phyloP scores from a whole-genome alignment of 2,797 vertebrate species.

The Rhodeus uyekii region DNA sequence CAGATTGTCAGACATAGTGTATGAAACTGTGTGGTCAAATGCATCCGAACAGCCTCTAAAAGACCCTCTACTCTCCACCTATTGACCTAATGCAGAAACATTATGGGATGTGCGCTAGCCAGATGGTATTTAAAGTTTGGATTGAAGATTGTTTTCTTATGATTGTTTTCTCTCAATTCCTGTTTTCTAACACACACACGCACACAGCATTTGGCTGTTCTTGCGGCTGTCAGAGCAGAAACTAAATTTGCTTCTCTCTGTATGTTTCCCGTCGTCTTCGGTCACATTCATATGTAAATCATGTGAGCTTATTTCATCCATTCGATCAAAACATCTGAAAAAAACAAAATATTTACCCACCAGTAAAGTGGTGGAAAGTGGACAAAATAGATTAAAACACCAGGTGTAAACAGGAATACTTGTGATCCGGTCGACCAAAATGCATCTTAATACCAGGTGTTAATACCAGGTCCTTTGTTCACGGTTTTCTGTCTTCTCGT shows the following conservation, averaged over 20 bases:
- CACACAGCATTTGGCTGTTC: neutral
- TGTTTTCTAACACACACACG: neutral
- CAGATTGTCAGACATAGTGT: too few relatives aligned
- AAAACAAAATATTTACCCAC: neutral
- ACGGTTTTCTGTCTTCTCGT: slow-evolving; percentile 6
- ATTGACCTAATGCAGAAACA: neutral
- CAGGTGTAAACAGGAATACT: neutral
- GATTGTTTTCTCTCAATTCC: neutral
- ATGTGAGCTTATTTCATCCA: too few relatives aligned
- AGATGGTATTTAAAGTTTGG: neutral
- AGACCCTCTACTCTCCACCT: too few relatives aligned
- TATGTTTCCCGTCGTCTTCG: too few relatives aligned
- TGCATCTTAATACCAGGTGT: neutral
- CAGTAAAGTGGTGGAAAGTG: neutral
- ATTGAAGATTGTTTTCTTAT: too few relatives aligned
- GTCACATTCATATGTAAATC: too few relatives aligned
- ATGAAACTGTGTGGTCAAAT: too few relatives aligned
- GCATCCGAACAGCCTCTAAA: neutral
- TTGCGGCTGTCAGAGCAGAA: neutral
- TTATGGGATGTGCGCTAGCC: neutral
- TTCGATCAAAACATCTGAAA: too few relatives aligned
- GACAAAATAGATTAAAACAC: neutral
- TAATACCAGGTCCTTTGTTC: slow-evolving; percentile 1
- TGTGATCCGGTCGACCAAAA: neutral
- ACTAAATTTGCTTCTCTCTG: neutral